A percentile compares a stretch with the other conserved stretches of the same genome.
phyloP scores from a whole-genome alignment of 2,888 invertebrate genomes.

The Ferrisia virgata region DNA sequence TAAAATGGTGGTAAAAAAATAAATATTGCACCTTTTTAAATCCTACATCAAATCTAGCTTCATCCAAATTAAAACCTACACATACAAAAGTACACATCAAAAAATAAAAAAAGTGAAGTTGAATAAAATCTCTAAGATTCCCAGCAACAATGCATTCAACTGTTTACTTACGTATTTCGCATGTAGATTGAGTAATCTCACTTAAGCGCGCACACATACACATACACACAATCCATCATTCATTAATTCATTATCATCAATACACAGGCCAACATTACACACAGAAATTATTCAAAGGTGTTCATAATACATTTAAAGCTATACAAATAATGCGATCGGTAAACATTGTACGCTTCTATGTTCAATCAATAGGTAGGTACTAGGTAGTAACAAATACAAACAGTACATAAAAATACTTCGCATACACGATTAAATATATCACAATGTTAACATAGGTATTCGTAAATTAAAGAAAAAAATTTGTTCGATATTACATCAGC shows the following conservation, averaged over 20 bases:
- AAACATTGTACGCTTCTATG: neutral
- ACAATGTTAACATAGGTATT: constrained; percentile 7
- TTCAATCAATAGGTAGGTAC: neutral
- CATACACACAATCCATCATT: too few relatives aligned
- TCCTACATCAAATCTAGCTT: too few relatives aligned
- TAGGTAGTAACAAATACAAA: neutral
- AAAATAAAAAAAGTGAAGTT: too few relatives aligned
- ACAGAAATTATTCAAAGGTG: neutral
- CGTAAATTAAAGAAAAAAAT: neutral
- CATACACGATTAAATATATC: neutral
- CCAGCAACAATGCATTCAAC: too few relatives aligned
- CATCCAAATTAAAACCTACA: too few relatives aligned
- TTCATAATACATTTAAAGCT: neutral
- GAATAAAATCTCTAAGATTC: too few relatives aligned
- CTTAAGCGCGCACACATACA: too few relatives aligned
- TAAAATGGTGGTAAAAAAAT: too few relatives aligned
- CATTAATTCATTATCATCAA: neutral
- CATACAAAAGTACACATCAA: too few relatives aligned
- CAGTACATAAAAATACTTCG: neutral
- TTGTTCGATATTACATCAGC: neutral
- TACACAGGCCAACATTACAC: neutral
- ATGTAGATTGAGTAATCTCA: too few relatives aligned
- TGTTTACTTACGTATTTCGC: too few relatives aligned
- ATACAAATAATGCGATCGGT: neutral
- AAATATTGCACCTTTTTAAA: too few relatives aligned